Conservation (phyloP, 2,888 invertebrate genomes). For the Ischnus inquisitorius region DNA sequence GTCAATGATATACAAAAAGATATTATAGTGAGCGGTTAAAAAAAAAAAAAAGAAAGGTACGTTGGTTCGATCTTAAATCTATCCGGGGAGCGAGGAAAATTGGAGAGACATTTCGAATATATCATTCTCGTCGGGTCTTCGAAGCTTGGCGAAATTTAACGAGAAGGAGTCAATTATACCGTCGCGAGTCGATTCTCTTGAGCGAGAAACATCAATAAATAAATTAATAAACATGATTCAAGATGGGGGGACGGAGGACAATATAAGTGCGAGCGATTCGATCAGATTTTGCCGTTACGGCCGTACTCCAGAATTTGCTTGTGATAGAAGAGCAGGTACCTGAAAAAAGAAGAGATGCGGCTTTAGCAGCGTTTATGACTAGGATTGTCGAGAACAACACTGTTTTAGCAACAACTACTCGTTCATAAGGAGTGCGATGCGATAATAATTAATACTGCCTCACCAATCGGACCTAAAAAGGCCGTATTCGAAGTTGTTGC, state of each 20-base stretch:
- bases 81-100: slow-evolving; percentile 6
- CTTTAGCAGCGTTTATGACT: neutral
- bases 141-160: neutral
- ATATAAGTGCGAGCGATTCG: slow-evolving; percentile 76
- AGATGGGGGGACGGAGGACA: slow-evolving; percentile 61
- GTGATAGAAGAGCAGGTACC: slow-evolving; percentile 98
- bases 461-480: too few species aligned
- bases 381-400: too few species aligned
- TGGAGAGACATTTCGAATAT: slow-evolving; percentile 35
- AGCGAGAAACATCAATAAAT: slow-evolving; percentile 1
- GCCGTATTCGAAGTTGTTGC: too few species aligned
- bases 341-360: slow-evolving; percentile 86
- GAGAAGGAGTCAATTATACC: neutral
- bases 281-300: slow-evolving; percentile 82
- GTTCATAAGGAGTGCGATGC: too few species aligned
- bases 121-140: neutral
- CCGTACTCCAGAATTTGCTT: slow-evolving; percentile 96
- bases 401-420: too few species aligned
- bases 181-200: slow-evolving; percentile 7
- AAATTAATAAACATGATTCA: slow-evolving; percentile 47
- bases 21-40: slow-evolving; percentile 74
- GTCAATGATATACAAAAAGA: slow-evolving; percentile 80
- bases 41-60: slow-evolving; percentile 71
- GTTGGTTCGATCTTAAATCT: slow-evolving; percentile 81
- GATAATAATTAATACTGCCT: too few species aligned